Evolutionary conservation across 2,113 vertebrate genomes (phyloP), one percentile per base, ranked within the genome.

Genomic region (Ceyx cyanopectus): DNA sequence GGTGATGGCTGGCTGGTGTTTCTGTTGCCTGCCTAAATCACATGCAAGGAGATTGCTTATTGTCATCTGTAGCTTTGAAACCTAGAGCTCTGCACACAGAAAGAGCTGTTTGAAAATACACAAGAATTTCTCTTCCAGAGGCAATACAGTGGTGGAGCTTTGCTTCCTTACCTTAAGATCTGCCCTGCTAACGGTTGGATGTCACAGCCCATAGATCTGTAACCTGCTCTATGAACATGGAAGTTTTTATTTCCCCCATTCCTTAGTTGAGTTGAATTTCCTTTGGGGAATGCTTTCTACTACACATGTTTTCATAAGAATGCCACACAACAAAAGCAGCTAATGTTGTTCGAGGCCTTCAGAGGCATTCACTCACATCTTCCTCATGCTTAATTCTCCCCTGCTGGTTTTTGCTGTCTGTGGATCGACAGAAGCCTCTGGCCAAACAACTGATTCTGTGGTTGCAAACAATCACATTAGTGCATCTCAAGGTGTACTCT

Each of bases 61-160:
- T 90, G 67, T 89, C 24, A 30, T 87, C 54, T 61, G 29, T 76
- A 57, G 11, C 70, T 96, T 81, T 88, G 67, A 75, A 83, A 45
- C 24, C 19, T n/a, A 43, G 19, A 89, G 82, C 18, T 67, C 80
- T 75, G 34, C 45, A 13, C 3, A 74, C 60, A 72, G 77, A 78
- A 66, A 40, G 20, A 45, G 27, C 21, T 72, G 24, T 23, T 85
- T 68, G 41, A 94, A 90, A 90, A 68, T 22, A 78, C 0, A 18
- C 24, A 43, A 65, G 32, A 63, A 53, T 30, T 67, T 85, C 17
- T 24, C n/a, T 77, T 83, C 83, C 26, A 86, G 32, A 86, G 88
- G 20, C 22, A 43, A 48, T 53, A 11, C 14, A 34, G 10, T 34
- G 34, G 11, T 43, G 11, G 53, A 27, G 48, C 43, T 65, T 82